A percentile compares a stretch with the other conserved stretches of the same genome.
Evolutionary conservation across 1,140 invertebrate genomes (phyloP).

Genomic region (Lucilia cuprina): DNA sequence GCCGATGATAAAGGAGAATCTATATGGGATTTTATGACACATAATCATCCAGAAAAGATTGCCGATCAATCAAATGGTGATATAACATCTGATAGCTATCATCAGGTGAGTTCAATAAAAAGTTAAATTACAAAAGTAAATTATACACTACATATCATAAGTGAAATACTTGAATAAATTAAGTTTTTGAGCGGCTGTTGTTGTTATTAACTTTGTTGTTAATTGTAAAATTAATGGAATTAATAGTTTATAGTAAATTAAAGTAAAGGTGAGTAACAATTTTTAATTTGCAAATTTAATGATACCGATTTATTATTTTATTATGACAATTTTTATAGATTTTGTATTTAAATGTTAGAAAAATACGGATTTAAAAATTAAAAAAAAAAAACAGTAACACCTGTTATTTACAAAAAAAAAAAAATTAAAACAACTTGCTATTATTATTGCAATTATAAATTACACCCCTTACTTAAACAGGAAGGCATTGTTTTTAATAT

Average conservation of each 20-base stretch:
- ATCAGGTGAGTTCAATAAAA: slow-evolving; percentile 57
- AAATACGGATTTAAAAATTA: neutral
- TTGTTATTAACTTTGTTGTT: neutral
- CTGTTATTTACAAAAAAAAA: neutral
- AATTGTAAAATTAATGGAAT: neutral
- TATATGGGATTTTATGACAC: slow-evolving; percentile 67
- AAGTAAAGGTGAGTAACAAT: neutral
- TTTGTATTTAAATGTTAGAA: neutral
- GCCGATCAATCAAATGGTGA: slow-evolving; percentile 67
- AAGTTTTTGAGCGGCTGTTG: neutral
- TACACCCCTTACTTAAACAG: no score
- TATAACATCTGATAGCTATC: slow-evolving; percentile 66
- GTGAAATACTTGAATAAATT: neutral
- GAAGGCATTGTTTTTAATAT: no score
- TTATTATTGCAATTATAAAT: no score
- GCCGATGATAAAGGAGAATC: slow-evolving; percentile 68
- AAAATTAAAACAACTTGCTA: neutral
- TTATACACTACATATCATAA: neutral
- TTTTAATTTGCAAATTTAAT: neutral
- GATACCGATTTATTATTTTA: neutral
- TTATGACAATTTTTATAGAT: slow-evolving; percentile 1
- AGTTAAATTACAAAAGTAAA: neutral
- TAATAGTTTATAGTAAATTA: neutral
- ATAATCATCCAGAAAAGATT: slow-evolving; percentile 63
- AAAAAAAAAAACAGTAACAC: neutral